These are phyloP conservation scores for Acropternis orthonyx DNA, from an alignment of 2,797 vertebrate genomes.

Conservation along the genomic window DNA sequence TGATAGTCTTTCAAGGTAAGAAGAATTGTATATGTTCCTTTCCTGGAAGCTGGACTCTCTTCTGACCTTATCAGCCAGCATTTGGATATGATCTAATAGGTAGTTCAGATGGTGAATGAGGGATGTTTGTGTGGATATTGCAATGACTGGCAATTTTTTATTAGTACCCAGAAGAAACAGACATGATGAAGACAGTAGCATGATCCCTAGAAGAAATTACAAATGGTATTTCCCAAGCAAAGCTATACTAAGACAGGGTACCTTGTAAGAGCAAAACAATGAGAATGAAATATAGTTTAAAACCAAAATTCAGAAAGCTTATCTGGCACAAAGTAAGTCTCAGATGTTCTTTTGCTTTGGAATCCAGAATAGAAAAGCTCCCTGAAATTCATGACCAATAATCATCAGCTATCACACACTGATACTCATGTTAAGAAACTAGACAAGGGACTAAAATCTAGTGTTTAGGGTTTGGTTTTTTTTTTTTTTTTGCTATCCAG, in stretches of 20 bases:
- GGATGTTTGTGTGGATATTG: background rate
- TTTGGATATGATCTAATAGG: background rate
- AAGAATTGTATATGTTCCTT: background rate
- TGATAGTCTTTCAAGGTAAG: background rate
- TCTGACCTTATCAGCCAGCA: background rate
- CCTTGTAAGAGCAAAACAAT: background rate
- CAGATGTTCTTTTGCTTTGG: background rate
- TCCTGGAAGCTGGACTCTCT: background rate
- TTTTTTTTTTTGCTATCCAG: background rate
- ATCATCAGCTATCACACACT: background rate
- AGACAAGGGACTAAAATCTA: background rate
- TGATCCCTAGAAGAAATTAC: background rate
- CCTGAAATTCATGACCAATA: background rate
- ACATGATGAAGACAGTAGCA: background rate
- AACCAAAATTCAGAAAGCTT: background rate
- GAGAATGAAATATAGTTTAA: background rate
- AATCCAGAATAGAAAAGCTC: background rate
- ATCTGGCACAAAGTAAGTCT: background rate
- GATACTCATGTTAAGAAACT: background rate
- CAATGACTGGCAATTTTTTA: background rate
- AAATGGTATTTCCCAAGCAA: background rate
- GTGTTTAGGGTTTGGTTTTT: too few relatives aligned
- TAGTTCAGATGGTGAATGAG: background rate
- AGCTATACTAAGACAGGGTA: background rate
- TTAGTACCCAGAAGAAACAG: background rate